phyloP scores from a whole-genome alignment of 1,140 invertebrate genomes.

The Dysdera silvatica region DNA sequence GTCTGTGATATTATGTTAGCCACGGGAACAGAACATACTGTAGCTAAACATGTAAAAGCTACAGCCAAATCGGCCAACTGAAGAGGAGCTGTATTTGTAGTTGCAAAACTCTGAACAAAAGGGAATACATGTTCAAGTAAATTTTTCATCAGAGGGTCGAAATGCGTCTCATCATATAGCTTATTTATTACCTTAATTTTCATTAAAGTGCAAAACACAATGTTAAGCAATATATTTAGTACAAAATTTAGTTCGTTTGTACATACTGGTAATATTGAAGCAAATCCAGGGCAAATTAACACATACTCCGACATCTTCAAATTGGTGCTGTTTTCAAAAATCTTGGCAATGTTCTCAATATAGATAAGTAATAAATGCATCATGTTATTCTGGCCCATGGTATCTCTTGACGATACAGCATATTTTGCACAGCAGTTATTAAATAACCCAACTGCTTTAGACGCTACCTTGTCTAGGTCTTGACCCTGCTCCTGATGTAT shows the following conservation, averaged over 20 bases:
- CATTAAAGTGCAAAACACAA: slow-evolving; percentile 3
- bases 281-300: slow-evolving; percentile 5
- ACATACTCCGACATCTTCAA: slow-evolving; percentile 9
- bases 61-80: slow-evolving; percentile 6
- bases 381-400: not conserved
- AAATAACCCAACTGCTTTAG: not conserved
- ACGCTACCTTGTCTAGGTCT: not conserved
- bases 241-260: slow-evolving; percentile 12
- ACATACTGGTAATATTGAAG: not conserved
- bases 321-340: slow-evolving; percentile 4
- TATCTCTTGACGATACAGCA: not conserved
- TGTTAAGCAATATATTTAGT: slow-evolving; percentile 1
- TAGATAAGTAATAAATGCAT: slow-evolving; percentile 22
- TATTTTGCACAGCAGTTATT: slow-evolving; percentile 1
- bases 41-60: not conserved
- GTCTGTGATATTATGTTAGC: not conserved
- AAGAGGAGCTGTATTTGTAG: slow-evolving; percentile 6
- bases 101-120: not conserved
- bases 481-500: slow-evolving; percentile 2
- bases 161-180: not conserved
- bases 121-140: slow-evolving; percentile 9
- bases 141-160: not conserved
- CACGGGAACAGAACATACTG: not conserved
- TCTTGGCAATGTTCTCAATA: slow-evolving; percentile 10
- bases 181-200: not conserved